These are phyloP conservation scores for Drosophila punjabiensis DNA, from an alignment of 1,140 invertebrate species.

Conservation along the genomic window DNA sequence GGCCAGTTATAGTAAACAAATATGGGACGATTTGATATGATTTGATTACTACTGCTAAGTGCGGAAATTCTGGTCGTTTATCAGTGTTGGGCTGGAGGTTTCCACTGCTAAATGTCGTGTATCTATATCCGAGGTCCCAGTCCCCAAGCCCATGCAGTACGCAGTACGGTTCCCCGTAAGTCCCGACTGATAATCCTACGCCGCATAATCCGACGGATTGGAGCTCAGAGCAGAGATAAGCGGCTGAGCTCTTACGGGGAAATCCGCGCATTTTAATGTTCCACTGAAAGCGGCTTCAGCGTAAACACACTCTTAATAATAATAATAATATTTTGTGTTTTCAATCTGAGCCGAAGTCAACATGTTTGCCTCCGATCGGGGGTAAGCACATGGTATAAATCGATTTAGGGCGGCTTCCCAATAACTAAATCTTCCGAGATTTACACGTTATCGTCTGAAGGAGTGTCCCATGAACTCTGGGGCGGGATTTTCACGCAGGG, in stretches of 20 bases:
- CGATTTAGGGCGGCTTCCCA: not conserved
- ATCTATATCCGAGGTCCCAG: slow-evolving; percentile 1
- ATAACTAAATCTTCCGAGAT: not conserved
- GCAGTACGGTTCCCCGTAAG: slow-evolving; percentile 30
- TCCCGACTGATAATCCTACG: slow-evolving; percentile 32
- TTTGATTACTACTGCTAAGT: slow-evolving; percentile 17
- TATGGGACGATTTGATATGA: slow-evolving; percentile 7
- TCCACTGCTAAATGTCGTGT: slow-evolving; percentile 18
- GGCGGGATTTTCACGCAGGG: slow-evolving; percentile 17
- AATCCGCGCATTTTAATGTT: slow-evolving; percentile 25
- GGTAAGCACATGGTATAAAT: slow-evolving; percentile 1
- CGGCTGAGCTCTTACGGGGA: slow-evolving; percentile 28
- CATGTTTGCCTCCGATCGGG: slow-evolving; percentile 17
- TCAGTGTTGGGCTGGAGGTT: slow-evolving; percentile 24
- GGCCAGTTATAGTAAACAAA: slow-evolving; percentile 20
- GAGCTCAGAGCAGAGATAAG: slow-evolving; percentile 38
- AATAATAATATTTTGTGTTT: slow-evolving; percentile 37
- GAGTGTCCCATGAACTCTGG: slow-evolving; percentile 1
- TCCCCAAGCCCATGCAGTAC: slow-evolving; percentile 2
- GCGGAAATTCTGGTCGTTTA: slow-evolving; percentile 42
- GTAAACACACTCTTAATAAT: slow-evolving; percentile 27
- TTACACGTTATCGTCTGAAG: not conserved
- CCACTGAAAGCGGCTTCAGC: slow-evolving; percentile 15
- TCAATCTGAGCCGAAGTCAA: slow-evolving; percentile 14
- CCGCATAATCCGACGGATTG: slow-evolving; percentile 30